Conservation (phyloP, 2,113 vertebrate genomes). For the Bucco capensis region DNA sequence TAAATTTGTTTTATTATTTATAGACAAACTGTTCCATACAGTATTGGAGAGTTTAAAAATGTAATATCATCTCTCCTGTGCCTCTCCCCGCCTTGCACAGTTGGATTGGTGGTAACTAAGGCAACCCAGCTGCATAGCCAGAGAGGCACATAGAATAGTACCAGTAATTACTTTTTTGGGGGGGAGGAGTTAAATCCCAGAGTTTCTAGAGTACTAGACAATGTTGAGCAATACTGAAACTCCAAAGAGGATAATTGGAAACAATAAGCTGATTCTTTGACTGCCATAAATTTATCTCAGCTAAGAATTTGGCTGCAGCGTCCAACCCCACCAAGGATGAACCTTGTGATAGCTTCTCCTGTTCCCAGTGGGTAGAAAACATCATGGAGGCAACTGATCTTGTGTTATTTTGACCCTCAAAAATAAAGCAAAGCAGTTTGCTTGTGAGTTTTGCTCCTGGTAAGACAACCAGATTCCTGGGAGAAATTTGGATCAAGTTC, state of each 20-base stretch:
- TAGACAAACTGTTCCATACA: constrained; percentile 25
- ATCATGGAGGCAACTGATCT: neutral
- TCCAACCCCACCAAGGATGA: neutral
- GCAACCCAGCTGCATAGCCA: constrained; percentile 62
- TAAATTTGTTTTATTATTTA: constrained; percentile 52
- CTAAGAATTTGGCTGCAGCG: neutral
- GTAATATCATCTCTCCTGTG: constrained; percentile 36
- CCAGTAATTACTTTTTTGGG: constrained; percentile 27
- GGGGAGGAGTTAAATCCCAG: constrained; percentile 54
- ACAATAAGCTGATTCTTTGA: constrained; percentile 44
- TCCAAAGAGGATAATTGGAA: constrained; percentile 54
- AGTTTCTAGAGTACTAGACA: constrained; percentile 49
- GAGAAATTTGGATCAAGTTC: neutral
- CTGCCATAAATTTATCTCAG: constrained; percentile 39
- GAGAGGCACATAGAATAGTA: constrained; percentile 59
- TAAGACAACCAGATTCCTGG: neutral
- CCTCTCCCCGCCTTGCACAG: constrained; percentile 35
- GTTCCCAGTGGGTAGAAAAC: neutral
- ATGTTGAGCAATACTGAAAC: constrained; percentile 43
- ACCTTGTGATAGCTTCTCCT: neutral
- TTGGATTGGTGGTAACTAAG: constrained; percentile 58
- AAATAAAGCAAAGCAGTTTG: neutral
- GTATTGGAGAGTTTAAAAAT: constrained; percentile 50
- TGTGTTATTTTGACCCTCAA: neutral
- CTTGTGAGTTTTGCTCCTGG: neutral